Base-by-base conservation (phyloP, 2,888 invertebrate species). In the Nemotelus pantherinus region DNA sequence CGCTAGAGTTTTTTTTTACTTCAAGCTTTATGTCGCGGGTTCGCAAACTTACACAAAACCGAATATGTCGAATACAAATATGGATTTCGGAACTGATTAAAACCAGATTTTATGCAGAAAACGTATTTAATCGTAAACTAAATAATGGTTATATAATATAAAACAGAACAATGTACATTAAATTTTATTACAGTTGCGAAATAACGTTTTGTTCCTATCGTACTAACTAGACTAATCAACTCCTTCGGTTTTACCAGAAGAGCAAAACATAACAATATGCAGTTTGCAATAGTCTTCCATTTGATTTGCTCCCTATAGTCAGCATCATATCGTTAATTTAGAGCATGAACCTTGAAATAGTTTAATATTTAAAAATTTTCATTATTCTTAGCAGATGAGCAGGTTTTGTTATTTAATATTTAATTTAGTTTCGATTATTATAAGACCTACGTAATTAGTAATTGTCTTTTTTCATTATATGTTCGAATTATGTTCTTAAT, bases 51-150 rank as follows among this genome's bases (percentile, higher is more conserved):
- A 25, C 25, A 0, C 25, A 25, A 25, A 25, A 25, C 25, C 25
- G 1, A 25, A 25, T 25, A 25, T 1, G 25, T 25, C 25, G 25
- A 25, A 25, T 25, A 0, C 25, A 25, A 25, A 25, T 25, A 25
- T 25, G 25, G 25, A 63, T 41, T 63, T 63, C 2, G 0, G 43
- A 58, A 1, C 58, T 25, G 58, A 58, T 9, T n/a, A 58, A 58
- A 58, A 63, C 5, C 10, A 57, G 41, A 5, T 0, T 63, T 41
- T 63, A 63, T 63, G 63, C 72, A 72, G 58, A 60, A 74, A 74
- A 74, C 60, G 63, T 63, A 47, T 74, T 74, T 74, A 74, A 74
- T 70, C 63, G 71, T 74, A 74, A 74, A 74, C 74, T 74, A 60
- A 74, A 74, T 50, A 74, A 53, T 70, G 44, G 47, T 48, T 47